Evolutionary conservation across 2,888 invertebrate species (phyloP), one percentile per base, ranked within the genome.

Genomic region (Cephus rjabovi): DNA sequence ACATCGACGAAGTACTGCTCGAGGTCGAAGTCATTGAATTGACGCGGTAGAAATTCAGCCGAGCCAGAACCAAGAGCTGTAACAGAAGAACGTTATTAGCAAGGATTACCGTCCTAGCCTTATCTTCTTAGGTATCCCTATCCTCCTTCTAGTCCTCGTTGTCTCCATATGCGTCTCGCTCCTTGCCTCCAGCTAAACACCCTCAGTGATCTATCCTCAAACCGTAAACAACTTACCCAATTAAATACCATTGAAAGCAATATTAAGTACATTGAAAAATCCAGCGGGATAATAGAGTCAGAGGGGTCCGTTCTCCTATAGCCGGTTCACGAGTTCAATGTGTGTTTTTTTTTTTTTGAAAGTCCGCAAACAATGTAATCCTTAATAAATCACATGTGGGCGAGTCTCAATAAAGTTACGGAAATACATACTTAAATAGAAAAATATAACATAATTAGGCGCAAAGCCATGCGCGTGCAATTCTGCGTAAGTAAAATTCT

Each of bases 1-100:
- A 93, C 93, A 77, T 92, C 91, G 70, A 92, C 82, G 75, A 92
- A 82, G 77, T 88, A 87, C 78, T 91, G 89, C 79, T 92, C 92
- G 84, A 92, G 83, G 82, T 92, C 91, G 79, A 91, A 85, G 4
- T 88, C 85, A 68, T 87, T 88, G 81, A 90, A 88, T 75, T 84
- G 80, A 9, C 73, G 79, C 4, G 90, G 89, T 73, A 90, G 84
- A 79, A 90, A 89, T 34, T 85, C 83, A 12, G 78, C 56, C 40
- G 76, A 79, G 69, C 88, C 84, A 68, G 82, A 79, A 68, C 89
- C 88, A 76, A 92, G 82, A 31, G 91, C 92, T 92, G 86, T 11
- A 87, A 87, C 77, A 77, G 73, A 75, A 77, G 77, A 78, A 80
- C 34, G 71, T 76, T 69, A 75, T 71, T 71, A 71, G 71, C 71